phyloP scores from a whole-genome alignment of 2,797 vertebrate genomes.

The Sphenodon punctatus region DNA sequence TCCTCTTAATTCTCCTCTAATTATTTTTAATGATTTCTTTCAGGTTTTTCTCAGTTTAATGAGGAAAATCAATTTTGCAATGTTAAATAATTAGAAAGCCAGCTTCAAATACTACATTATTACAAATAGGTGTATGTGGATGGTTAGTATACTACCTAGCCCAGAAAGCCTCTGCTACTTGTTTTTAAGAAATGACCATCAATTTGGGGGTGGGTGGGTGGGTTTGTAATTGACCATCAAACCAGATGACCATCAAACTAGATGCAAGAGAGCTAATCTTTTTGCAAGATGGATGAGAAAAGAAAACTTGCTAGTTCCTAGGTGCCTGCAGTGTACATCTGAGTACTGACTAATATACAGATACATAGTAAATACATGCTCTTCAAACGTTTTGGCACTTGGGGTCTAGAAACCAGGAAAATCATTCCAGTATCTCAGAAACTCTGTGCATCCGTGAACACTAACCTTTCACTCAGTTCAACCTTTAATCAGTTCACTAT shows the following conservation, averaged over 20 bases:
- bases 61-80: neutral
- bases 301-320: neutral
- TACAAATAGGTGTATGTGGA: too few relatives aligned
- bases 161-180: fast-evolving
- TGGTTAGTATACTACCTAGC: too few relatives aligned
- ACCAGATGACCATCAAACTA: too few relatives aligned
- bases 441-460: fast-evolving
- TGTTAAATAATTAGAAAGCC: neutral
- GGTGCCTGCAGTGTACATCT: fast-evolving
- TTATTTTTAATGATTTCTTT: fast-evolving
- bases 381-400: fast-evolving
- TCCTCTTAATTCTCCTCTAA: neutral
- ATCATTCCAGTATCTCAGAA: fast-evolving
- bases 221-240: too few relatives aligned
- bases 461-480: too few relatives aligned
- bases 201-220: too few relatives aligned
- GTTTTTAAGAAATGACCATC: neutral
- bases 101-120: neutral
- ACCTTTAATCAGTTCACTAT: too few relatives aligned
- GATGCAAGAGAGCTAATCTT: neutral
- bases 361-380: fast-evolving
- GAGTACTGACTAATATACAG: fast-evolving
- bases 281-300: neutral
- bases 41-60: fast-evolving
- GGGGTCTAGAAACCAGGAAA: neutral